Percentiles rank a stretch among this genome's conserved stretches.
These are phyloP conservation scores for Neodontobutis hainanensis DNA, from an alignment of 2,113 vertebrate genomes.

Conservation along the genomic window DNA sequence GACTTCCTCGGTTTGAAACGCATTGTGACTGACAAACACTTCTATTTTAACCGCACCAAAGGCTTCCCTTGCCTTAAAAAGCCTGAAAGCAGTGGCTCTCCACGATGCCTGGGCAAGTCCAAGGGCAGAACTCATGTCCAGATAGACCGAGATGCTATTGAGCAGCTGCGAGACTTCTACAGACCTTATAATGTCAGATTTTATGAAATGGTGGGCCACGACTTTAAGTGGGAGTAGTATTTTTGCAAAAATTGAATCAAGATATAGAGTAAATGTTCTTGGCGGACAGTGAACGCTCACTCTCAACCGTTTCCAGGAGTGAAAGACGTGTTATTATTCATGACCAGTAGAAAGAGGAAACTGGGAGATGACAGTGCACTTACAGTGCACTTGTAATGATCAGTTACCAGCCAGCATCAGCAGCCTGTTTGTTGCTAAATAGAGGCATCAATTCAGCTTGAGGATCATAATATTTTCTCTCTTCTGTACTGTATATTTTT, in stretches of 20 bases:
- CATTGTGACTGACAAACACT: conserved; percentile 93
- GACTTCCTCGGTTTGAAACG: conserved; percentile 92
- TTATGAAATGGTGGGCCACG: conserved; percentile 92
- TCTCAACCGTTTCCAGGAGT: conserved; percentile 29
- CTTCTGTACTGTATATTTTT: conserved; percentile 26
- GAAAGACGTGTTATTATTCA: conserved; percentile 27
- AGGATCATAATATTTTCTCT: conserved; percentile 26
- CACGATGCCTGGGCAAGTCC: conserved; percentile 92
- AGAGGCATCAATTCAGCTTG: conserved; percentile 22
- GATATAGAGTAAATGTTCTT: conserved; percentile 10
- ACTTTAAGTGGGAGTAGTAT: conserved; percentile 90
- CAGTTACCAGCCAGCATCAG: conserved; percentile 40
- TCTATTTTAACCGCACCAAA: conserved; percentile 97
- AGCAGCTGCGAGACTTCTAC: conserved; percentile 93
- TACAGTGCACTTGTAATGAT: conserved; percentile 36
- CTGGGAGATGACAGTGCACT: conserved; percentile 21
- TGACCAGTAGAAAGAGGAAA: conserved; percentile 29
- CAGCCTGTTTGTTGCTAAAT: conserved; percentile 28
- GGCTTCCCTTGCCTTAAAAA: conserved; percentile 94
- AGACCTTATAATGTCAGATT: conserved; percentile 92
- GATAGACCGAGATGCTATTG: conserved; percentile 91
- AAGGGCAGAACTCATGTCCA: conserved; percentile 93
- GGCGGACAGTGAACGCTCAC: conserved; percentile 17
- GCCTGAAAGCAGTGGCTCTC: conserved; percentile 82
- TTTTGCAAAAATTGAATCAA: conserved; percentile 28